Base-by-base conservation (phyloP, 2,113 vertebrate genomes). In the Labeo rohita region DNA sequence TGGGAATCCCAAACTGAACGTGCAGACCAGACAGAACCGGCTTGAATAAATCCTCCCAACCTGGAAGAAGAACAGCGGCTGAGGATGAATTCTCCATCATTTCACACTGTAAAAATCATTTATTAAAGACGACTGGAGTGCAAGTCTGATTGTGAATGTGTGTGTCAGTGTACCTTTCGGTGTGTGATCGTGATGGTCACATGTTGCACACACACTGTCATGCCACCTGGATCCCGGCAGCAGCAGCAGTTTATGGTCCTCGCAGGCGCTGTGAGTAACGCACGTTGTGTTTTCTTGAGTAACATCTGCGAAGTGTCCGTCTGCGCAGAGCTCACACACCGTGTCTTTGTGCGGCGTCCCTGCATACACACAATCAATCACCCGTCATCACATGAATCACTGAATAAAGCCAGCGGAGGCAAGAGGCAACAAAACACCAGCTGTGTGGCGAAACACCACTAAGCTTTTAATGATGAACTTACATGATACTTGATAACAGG, bases 161-260 rank as follows among this genome's bases (percentile, higher is more conserved):
- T 68, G 12, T 70, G 56, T 23, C 11, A 11, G 34, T 9, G 5
- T 80, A 91, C 92, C 89, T 82, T 9, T 15, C 0, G 45, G 7
- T 0, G 0, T 0, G 5, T 76, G 34, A 0, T 66, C 8, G 0
- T 0, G 34, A 0, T 66, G 9, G 0, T 0, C 0, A 28, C 90
- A 93, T 28, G 28, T 86, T 0, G 47, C 45, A 4, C 94, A 95
- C 1, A 95, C 12, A 1, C 66, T 93, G 84, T 95, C 81, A 2
- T 93, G 91, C 91, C 92, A 92, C 4, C 0, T 9, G 74, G 83
- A 80, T 9, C 95, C 94, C 8, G 0, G 84, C 16, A 95, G 72
- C 80, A 91, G 3, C 36, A 68, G 18, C 23, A 16, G 8, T 75
- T 68, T 91, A 0, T 65, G 12, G 0, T 52, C 23, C 0, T 4